Percentiles rank a stretch among this genome's conserved stretches.
These are phyloP conservation scores for Colinus virginianus DNA, from an alignment of 2,113 vertebrate species.

Conservation along the genomic window DNA sequence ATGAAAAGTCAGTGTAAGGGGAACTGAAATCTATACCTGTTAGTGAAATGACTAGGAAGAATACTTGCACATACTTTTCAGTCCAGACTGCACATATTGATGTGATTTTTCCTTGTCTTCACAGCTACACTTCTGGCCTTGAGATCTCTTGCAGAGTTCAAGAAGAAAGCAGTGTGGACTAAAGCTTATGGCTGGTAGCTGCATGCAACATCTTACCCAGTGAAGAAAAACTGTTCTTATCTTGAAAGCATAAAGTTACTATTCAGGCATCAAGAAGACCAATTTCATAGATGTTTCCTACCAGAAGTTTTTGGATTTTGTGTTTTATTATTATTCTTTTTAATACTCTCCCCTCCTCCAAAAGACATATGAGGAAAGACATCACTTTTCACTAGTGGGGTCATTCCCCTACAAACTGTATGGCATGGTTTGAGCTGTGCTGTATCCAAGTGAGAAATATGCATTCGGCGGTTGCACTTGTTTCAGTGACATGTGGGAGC, in stretches of 20 bases:
- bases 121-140: slow-evolving; percentile 86
- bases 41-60: background rate
- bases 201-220: background rate
- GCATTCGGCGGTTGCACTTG: background rate
- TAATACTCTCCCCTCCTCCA: background rate
- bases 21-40: background rate
- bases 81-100: background rate
- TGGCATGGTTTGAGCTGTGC: background rate
- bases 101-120: slow-evolving; percentile 36
- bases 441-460: background rate
- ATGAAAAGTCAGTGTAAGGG: background rate
- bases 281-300: background rate
- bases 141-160: slow-evolving; percentile 86
- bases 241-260: background rate
- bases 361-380: background rate
- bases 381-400: background rate
- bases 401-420: background rate
- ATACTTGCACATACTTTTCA: background rate
- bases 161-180: slow-evolving; percentile 94
- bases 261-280: background rate
- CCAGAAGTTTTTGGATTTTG: background rate
- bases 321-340: background rate
- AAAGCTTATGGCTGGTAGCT: slow-evolving; percentile 89
- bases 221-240: background rate
- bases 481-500: background rate